A percentile compares a stretch with the other conserved stretches of the same genome.
Conservation (phyloP, 2,113 vertebrate genomes). For the Platysternon megacephalum region DNA sequence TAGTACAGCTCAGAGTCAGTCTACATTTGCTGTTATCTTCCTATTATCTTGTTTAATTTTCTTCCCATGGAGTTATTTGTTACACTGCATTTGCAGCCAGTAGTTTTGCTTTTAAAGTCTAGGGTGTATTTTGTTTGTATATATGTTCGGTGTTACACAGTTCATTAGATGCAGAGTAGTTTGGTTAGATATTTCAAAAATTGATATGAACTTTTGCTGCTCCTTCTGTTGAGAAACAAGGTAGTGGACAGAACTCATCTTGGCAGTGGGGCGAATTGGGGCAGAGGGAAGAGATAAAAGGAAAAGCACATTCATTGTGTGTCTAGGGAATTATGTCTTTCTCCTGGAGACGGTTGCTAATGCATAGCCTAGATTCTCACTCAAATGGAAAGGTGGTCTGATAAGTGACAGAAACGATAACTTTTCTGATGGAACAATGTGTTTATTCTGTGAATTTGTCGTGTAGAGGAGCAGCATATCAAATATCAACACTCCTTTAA, state of each 20-base stretch:
- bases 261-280: slow-evolving; percentile 12
- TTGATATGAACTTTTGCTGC: slow-evolving; percentile 39
- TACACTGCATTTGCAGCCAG: slow-evolving; percentile 39
- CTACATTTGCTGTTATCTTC: slow-evolving; percentile 61
- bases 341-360: slow-evolving; percentile 10
- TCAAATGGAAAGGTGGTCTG: slow-evolving; percentile 26
- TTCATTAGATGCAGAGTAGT: not conserved
- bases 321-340: slow-evolving; percentile 21
- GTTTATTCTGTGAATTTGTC: slow-evolving; percentile 3
- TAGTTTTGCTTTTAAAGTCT: slow-evolving; percentile 50
- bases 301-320: slow-evolving; percentile 30
- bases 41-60: slow-evolving; percentile 72
- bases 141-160: not conserved
- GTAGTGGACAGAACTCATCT: slow-evolving; percentile 1
- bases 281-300: not conserved
- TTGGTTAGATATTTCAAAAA: slow-evolving; percentile 58
- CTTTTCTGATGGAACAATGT: slow-evolving; percentile 19
- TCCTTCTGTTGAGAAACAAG: slow-evolving; percentile 19
- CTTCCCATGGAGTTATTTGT: slow-evolving; percentile 58
- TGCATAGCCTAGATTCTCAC: not conserved
- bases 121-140: slow-evolving; percentile 45
- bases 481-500: not conserved
- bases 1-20: slow-evolving; percentile 38
- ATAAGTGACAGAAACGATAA: slow-evolving; percentile 3
- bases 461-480: not conserved